Evolutionary conservation across 1,140 invertebrate species (phyloP).

Genomic region (Trachelipus rathkii): DNA sequence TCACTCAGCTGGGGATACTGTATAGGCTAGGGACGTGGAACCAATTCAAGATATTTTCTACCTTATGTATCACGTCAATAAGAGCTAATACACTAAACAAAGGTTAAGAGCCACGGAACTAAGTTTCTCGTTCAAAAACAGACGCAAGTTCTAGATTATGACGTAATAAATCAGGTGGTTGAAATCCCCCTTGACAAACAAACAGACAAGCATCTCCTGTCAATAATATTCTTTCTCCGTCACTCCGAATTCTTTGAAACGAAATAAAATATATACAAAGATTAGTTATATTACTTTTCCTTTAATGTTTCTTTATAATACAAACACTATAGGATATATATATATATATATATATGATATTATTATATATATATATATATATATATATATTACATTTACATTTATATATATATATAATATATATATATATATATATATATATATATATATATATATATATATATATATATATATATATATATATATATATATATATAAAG

Average conservation of each 20-base stretch:
- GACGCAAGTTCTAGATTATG: conserved; percentile 45
- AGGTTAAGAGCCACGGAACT: conserved; percentile 37
- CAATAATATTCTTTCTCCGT: conserved; percentile 40
- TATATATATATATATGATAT: background rate
- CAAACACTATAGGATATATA: background rate
- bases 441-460: too few relatives aligned
- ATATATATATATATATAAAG: conserved; percentile 18
- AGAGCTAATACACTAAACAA: conserved; percentile 38
- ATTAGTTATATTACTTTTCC: too few relatives aligned
- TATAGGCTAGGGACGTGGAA: background rate
- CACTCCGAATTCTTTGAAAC: conserved; percentile 27
- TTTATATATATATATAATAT: too few relatives aligned
- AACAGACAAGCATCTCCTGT: conserved; percentile 44
- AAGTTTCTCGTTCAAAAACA: conserved; percentile 45
- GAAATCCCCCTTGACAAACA: conserved; percentile 44
- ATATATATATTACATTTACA: too few relatives aligned
- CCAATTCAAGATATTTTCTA: conserved; percentile 35
- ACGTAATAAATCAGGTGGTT: conserved; percentile 45
- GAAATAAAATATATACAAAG: too few relatives aligned
- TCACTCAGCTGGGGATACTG: conserved; percentile 24
- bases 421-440: background rate
- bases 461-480: background rate
- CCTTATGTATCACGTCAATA: conserved; percentile 32
- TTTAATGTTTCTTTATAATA: too few relatives aligned
- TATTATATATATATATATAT: too few relatives aligned